Evolutionary conservation across 2,113 vertebrate genomes (phyloP), one percentile per base, ranked within the genome.

Genomic region (Puntigrus tetrazona): DNA sequence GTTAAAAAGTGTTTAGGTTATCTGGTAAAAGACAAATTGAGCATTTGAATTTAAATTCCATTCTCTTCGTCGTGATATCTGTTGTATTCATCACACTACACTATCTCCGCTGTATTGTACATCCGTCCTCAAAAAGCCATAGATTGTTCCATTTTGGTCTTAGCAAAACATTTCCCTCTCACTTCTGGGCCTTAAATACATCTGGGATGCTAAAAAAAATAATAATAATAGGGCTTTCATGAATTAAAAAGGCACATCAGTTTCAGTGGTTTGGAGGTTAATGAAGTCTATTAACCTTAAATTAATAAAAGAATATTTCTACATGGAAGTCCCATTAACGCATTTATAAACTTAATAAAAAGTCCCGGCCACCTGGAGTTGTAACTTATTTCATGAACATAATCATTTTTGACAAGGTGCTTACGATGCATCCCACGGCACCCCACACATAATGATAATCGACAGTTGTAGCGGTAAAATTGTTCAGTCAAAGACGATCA

Each of bases 231-330:
- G 45, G 61, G 82, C 36, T 70, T 84, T 79, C 16, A 38, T 84
- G 18, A 25, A 47, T 63, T 43, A 81, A 74, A 70, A 82, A 63
- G 7, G 83, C 31, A 75, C 52, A 83, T 85, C 11, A 61, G 81
- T 43, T 69, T 59, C 9, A 31, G 18, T 10, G 75, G 31, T 8
- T 81, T 84, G 25, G 38, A 83, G 76, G 78, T 81, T 81, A 65
- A 88, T 88, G 78, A 73, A 55, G 67, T 79, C 52, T 74, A 85
- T 85, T 84, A 86, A 81, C 82, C 59, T 70, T 43, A 47, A 80
- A 80, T 79, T 57, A 83, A 65, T 75, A 73, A 81, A 86, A 69
- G 0, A 78, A 73, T 36, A 72, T 78, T 69, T 57, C 7, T 45
- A 41, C 13, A 4, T 45, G 59, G 20, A 86, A 72, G 29, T 38